phyloP scores from a whole-genome alignment of 2,888 invertebrate species.

The Yponomeuta malinellus region DNA sequence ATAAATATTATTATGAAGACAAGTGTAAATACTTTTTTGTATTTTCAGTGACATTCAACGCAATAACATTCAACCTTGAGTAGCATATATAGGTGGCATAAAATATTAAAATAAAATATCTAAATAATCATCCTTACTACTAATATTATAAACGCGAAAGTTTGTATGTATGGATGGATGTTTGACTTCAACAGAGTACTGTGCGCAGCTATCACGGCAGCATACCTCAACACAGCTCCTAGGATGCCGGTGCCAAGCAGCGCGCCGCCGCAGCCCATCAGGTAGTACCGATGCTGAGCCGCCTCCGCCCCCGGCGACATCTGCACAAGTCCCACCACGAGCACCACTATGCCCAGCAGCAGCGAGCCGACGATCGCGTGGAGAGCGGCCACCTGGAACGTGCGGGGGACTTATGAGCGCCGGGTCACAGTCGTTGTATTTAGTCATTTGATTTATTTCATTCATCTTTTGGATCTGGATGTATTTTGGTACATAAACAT shows the following conservation, averaged over 20 bases:
- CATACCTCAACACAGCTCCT: constrained; percentile 78
- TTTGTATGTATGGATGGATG: too few relatives aligned
- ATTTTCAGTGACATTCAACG: too few relatives aligned
- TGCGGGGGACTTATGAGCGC: constrained; percentile 17
- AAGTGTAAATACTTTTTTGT: too few relatives aligned
- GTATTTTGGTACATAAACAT: too few relatives aligned
- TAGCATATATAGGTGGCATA: too few relatives aligned
- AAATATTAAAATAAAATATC: too few relatives aligned
- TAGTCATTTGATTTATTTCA: background rate
- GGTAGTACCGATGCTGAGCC: constrained; percentile 82
- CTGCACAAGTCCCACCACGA: constrained; percentile 85
- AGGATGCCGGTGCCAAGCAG: constrained; percentile 78
- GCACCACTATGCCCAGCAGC: constrained; percentile 82
- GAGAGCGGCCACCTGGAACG: constrained; percentile 79
- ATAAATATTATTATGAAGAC: too few relatives aligned
- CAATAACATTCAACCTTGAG: too few relatives aligned
- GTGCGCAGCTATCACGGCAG: background rate
- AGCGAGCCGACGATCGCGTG: constrained; percentile 85
- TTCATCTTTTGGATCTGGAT: too few relatives aligned
- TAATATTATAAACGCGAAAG: too few relatives aligned
- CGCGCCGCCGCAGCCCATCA: constrained; percentile 80
- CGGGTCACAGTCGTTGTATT: background rate
- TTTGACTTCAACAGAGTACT: too few relatives aligned
- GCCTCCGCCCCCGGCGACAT: constrained; percentile 85
- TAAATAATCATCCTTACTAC: too few relatives aligned